Conservation (phyloP, 2,113 vertebrate genomes). For the Cercocebus atys region DNA sequence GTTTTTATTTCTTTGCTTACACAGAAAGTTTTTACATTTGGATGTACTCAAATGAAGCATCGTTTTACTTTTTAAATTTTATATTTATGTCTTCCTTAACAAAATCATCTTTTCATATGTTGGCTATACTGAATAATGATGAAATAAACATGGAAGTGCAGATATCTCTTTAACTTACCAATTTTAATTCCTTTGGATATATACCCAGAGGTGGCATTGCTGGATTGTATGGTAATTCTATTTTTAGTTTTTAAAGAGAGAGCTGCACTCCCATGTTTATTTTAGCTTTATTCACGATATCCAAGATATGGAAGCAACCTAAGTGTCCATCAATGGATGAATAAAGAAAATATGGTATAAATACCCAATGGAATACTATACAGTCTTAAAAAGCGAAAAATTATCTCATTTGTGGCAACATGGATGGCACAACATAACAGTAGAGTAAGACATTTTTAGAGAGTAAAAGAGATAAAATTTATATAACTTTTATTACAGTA, state of each 20-base stretch:
- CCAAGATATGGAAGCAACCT: neutral
- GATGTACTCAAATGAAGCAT: neutral
- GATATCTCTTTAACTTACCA: neutral
- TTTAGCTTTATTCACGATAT: neutral
- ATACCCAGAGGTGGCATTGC: neutral
- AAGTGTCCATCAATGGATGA: neutral
- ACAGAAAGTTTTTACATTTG: neutral
- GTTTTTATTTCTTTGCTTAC: neutral
- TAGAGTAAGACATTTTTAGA: neutral
- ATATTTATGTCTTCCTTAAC: neutral
- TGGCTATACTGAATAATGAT: neutral
- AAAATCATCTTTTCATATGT: neutral
- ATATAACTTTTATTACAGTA: neutral
- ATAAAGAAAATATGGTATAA: neutral
- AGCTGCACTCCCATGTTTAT: neutral
- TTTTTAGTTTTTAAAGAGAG: neutral
- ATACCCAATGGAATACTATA: neutral
- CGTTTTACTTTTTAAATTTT: neutral
- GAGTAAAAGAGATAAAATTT: neutral
- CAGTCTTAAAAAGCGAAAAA: neutral
- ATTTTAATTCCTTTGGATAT: neutral
- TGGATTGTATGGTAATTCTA: neutral
- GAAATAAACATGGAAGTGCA: neutral
- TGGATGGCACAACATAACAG: neutral
- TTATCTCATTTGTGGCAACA: neutral